A percentile compares a stretch with the other conserved stretches of the same genome.
Conservation (phyloP, 2,113 vertebrate species). For the Myotis lucifugus region DNA sequence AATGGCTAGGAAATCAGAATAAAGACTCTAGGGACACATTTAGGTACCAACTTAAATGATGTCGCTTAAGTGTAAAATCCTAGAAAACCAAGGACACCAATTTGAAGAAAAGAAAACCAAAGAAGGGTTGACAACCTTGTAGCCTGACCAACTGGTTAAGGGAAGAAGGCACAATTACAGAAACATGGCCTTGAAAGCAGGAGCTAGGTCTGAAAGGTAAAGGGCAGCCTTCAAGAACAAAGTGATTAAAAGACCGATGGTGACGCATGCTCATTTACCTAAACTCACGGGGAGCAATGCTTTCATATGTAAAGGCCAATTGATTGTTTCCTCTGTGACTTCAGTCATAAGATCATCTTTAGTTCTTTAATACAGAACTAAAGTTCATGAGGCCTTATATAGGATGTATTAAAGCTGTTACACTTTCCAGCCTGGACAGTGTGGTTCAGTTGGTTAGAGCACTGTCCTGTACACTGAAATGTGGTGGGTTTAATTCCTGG, state of each 20-base stretch:
- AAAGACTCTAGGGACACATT: background rate
- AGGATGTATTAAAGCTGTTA: background rate
- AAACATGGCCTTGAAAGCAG: background rate
- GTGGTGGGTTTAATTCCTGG: background rate
- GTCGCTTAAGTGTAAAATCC: background rate
- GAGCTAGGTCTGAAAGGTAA: background rate
- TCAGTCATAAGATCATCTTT: background rate
- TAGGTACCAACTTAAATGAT: background rate
- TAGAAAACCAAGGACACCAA: background rate
- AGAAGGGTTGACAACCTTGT: background rate
- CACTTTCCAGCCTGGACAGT: background rate
- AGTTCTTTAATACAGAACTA: background rate
- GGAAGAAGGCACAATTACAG: background rate
- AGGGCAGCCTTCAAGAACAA: background rate
- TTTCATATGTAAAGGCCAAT: background rate
- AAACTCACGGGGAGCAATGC: background rate
- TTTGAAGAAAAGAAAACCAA: background rate
- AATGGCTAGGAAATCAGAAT: background rate
- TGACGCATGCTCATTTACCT: background rate
- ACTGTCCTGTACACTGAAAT: background rate
- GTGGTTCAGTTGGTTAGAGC: background rate
- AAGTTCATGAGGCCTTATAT: background rate
- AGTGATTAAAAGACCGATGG: background rate
- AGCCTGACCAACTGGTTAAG: constrained; percentile 6
- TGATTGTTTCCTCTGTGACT: background rate